Evolutionary conservation across 2,797 vertebrate genomes (phyloP).

Genomic region (Gallinago solitaria): DNA sequence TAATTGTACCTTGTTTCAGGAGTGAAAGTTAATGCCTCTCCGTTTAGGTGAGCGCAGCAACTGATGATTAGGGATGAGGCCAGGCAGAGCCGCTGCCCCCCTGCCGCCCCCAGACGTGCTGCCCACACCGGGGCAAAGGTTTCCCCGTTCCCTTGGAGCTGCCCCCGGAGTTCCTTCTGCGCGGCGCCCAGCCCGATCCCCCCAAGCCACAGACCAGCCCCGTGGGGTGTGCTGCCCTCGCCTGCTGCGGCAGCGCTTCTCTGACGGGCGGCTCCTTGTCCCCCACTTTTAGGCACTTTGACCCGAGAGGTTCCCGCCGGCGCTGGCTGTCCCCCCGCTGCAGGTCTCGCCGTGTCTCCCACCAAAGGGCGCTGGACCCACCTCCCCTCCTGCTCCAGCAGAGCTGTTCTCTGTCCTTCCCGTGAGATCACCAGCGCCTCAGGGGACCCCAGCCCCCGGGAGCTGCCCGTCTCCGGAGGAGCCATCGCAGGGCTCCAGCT

Average conservation of each 20-base stretch:
- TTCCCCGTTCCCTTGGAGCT: background rate
- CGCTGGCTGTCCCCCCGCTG: accelerated
- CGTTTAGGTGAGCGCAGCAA: slow-evolving; percentile 42
- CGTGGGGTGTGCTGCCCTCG: background rate
- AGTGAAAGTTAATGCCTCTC: slow-evolving; percentile 67
- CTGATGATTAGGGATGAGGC: slow-evolving; percentile 51
- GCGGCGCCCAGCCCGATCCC: background rate
- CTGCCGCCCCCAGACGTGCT: background rate
- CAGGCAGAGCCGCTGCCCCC: slow-evolving; percentile 31
- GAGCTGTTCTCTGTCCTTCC: background rate
- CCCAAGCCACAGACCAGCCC: background rate
- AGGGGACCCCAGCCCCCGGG: background rate
- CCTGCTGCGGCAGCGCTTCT: background rate
- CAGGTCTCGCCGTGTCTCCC: background rate
- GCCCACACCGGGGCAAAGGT: background rate
- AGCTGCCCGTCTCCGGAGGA: background rate
- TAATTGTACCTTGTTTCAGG: slow-evolving; percentile 72
- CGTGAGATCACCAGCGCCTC: background rate
- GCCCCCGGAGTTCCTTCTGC: background rate
- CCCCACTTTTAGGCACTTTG: background rate
- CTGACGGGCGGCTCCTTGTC: accelerated
- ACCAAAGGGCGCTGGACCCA: accelerated
- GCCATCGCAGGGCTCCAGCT: background rate
- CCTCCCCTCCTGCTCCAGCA: background rate
- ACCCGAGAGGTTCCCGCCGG: accelerated